A percentile compares a stretch with the other conserved stretches of the same genome.
Conservation (phyloP, 2,797 vertebrate genomes). For the Heliangelus exortis region DNA sequence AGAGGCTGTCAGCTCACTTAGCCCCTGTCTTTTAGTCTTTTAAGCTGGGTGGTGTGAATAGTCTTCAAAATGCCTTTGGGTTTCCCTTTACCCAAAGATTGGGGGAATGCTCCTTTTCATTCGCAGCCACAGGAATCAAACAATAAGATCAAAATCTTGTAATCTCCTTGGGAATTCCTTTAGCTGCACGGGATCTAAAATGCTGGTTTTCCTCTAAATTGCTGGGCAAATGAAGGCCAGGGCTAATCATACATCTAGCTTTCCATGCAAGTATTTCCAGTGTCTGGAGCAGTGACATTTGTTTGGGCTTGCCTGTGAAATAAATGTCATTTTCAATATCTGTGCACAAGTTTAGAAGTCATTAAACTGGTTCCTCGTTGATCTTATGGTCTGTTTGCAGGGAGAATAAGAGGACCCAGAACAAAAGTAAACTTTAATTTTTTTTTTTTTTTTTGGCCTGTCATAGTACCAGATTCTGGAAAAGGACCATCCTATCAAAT, state of each 20-base stretch:
- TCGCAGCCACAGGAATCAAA: slow-evolving; percentile 51
- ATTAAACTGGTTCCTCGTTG: background rate
- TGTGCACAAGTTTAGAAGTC: background rate
- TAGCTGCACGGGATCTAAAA: slow-evolving; percentile 32
- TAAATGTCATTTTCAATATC: background rate
- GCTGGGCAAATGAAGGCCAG: slow-evolving; percentile 16
- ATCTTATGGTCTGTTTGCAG: background rate
- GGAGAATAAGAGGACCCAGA: background rate
- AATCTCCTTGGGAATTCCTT: slow-evolving; percentile 64
- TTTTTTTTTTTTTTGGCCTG: background rate
- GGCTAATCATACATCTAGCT: background rate
- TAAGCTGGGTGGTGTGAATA: slow-evolving; percentile 41
- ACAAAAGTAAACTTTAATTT: background rate
- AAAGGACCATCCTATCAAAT: background rate
- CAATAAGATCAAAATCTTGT: slow-evolving; percentile 63
- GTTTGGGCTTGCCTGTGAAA: background rate
- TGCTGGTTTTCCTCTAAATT: slow-evolving; percentile 21
- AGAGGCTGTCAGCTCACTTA: slow-evolving; percentile 13
- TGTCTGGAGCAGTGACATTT: background rate
- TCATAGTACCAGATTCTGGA: background rate
- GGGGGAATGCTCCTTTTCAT: slow-evolving; percentile 59
- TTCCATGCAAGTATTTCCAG: background rate
- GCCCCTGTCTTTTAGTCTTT: background rate
- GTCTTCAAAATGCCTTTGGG: slow-evolving; percentile 58
- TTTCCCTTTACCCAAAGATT: slow-evolving; percentile 38